Conservation (phyloP, 1,140 invertebrate species). For the Drosophila pseudoobscura region DNA sequence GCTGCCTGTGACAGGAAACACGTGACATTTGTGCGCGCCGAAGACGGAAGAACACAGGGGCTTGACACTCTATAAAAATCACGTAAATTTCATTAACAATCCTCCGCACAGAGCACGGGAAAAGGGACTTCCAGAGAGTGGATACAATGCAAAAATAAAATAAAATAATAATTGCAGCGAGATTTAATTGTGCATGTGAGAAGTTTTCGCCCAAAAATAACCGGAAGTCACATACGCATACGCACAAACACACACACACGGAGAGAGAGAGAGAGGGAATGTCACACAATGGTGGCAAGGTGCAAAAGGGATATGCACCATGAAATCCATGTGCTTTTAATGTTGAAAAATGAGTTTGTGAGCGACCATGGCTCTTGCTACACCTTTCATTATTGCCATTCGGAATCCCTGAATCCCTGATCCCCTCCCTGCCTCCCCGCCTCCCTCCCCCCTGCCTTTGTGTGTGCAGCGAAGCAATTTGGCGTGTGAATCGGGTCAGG, state of each 20-base stretch:
- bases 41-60: conserved; percentile 21
- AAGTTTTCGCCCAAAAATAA: conserved; percentile 44
- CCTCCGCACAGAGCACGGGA: conserved; percentile 17
- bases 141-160: conserved; percentile 46
- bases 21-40: conserved; percentile 60
- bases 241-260: not conserved
- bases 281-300: conserved; percentile 47
- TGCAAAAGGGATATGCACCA: conserved; percentile 69
- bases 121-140: conserved; percentile 25
- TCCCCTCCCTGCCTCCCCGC: too few species aligned
- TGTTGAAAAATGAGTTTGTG: conserved; percentile 80
- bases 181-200: conserved; percentile 71
- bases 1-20: conserved; percentile 43
- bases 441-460: conserved; percentile 41
- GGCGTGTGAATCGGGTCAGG: conserved; percentile 78
- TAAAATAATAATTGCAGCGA: conserved; percentile 70
- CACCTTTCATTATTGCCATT: too few species aligned
- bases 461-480: conserved; percentile 78
- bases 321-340: conserved; percentile 78
- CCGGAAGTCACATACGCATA: conserved; percentile 33
- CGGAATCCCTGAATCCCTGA: not conserved
- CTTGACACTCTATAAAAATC: conserved; percentile 62
- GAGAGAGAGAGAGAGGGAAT: conserved; percentile 17
- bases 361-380: conserved; percentile 22
- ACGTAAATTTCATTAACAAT: conserved; percentile 78